These are phyloP conservation scores for Apotomis turbidana DNA, from an alignment of 2,888 invertebrate species.

Conservation along the genomic window DNA sequence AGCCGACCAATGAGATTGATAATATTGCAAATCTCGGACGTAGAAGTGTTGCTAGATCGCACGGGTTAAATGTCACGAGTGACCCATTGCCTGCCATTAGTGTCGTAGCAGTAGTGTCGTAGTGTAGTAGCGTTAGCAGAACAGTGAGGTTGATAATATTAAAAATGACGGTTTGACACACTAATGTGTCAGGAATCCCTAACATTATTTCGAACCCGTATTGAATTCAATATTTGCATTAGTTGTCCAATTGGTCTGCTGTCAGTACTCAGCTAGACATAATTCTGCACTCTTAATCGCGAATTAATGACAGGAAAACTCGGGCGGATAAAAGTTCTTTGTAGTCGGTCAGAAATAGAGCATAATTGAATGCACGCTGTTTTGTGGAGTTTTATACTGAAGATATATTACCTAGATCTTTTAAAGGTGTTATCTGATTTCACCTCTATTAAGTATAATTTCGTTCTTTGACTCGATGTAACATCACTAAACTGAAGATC, in stretches of 20 bases:
- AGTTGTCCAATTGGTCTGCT: constrained; percentile 1
- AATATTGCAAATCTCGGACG: too few species aligned
- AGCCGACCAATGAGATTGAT: background rate
- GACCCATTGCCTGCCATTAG: constrained; percentile 2
- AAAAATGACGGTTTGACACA: background rate
- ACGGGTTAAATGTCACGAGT: background rate
- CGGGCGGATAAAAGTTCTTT: constrained; percentile 44
- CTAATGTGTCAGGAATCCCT: too few species aligned
- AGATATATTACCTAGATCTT: too few species aligned
- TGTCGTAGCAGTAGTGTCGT: constrained; percentile 21
- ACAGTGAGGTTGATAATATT: too few species aligned
- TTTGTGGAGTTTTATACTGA: background rate
- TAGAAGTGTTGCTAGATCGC: too few species aligned
- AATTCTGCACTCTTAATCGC: constrained; percentile 61
- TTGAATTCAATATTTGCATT: background rate
- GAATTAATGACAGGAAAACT: constrained; percentile 66
- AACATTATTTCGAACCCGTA: background rate
- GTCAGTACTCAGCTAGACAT: constrained; percentile 25
- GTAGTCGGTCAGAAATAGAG: constrained; percentile 19
- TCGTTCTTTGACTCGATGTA: too few species aligned
- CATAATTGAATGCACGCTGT: constrained; percentile 15
- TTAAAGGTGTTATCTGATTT: too few species aligned
- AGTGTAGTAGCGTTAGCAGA: constrained; percentile 5
- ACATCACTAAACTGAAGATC: too few species aligned
- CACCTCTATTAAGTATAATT: too few species aligned